Conservation (phyloP, 2,797 vertebrate genomes). For the Platyrinchus mystaceus region DNA sequence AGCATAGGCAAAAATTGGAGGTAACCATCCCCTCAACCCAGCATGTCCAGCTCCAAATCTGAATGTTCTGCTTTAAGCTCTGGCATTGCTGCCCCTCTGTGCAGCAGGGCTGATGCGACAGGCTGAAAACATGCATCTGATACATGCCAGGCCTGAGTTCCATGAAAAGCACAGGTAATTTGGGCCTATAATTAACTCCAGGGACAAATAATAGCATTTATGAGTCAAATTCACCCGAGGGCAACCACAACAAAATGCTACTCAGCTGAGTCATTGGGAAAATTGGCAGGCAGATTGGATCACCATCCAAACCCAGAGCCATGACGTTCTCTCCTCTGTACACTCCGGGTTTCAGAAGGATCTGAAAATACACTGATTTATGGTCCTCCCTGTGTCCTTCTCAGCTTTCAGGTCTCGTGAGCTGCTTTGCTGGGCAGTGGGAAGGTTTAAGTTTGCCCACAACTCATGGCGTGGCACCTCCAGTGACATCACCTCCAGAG, state of each 20-base stretch:
- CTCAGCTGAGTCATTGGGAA: constrained; percentile 52
- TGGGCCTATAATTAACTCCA: constrained; percentile 57
- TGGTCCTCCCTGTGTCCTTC: background rate
- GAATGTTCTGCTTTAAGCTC: background rate
- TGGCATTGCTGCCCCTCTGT: background rate
- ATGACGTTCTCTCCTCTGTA: background rate
- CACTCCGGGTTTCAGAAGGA: background rate
- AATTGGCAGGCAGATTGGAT: constrained; percentile 9
- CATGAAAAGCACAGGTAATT: constrained; percentile 32
- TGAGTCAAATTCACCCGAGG: constrained; percentile 27
- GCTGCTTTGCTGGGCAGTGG: background rate
- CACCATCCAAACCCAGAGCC: background rate
- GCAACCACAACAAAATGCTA: constrained; percentile 53
- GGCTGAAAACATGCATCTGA: constrained; percentile 29
- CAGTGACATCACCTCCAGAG: background rate
- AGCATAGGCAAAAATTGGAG: background rate
- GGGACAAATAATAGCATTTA: constrained; percentile 33
- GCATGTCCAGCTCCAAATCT: background rate
- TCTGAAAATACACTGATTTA: background rate
- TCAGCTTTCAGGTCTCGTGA: background rate
- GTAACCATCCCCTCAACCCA: background rate
- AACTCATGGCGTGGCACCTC: rapidly evolving
- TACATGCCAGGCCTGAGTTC: background rate
- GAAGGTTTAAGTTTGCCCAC: background rate
- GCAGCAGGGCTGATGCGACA: constrained; percentile 5